A percentile compares a stretch with the other conserved stretches of the same genome.
These are phyloP conservation scores for Pocillopora damicornis DNA, from an alignment of 64 coral and sea anemone species.

Conservation along the genomic window DNA sequence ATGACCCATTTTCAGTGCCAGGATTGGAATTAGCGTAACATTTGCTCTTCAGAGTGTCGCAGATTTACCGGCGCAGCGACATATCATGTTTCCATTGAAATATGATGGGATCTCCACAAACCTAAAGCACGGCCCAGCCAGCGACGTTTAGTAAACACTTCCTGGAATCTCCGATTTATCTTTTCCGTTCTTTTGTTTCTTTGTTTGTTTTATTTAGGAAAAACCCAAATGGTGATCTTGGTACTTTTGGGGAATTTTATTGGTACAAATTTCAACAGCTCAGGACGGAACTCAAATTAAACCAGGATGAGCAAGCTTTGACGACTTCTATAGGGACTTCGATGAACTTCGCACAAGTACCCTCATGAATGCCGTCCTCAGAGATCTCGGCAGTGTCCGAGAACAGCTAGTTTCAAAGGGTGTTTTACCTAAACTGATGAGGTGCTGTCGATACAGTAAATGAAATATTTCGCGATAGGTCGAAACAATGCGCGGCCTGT, in stretches of 20 bases:
- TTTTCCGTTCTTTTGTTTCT: not conserved
- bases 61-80: too few relatives aligned
- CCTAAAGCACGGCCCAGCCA: too few relatives aligned
- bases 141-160: too few relatives aligned
- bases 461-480: not conserved
- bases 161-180: too few relatives aligned
- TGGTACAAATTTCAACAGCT: not conserved
- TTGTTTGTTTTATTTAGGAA: not conserved
- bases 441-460: not conserved
- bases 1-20: too few relatives aligned
- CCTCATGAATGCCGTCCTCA: not conserved
- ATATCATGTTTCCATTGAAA: too few relatives aligned
- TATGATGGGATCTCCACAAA: too few relatives aligned
- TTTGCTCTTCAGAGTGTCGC: too few relatives aligned
- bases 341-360: not conserved
- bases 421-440: not conserved
- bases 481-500: not conserved
- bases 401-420: not conserved
- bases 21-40: too few relatives aligned
- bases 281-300: not conserved
- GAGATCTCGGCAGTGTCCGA: not conserved
- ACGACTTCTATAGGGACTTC: not conserved
- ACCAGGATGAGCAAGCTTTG: not conserved
- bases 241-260: not conserved
- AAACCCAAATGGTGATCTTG: not conserved